Conservation (phyloP, 1,140 invertebrate species). For the Chymomyza costata region DNA sequence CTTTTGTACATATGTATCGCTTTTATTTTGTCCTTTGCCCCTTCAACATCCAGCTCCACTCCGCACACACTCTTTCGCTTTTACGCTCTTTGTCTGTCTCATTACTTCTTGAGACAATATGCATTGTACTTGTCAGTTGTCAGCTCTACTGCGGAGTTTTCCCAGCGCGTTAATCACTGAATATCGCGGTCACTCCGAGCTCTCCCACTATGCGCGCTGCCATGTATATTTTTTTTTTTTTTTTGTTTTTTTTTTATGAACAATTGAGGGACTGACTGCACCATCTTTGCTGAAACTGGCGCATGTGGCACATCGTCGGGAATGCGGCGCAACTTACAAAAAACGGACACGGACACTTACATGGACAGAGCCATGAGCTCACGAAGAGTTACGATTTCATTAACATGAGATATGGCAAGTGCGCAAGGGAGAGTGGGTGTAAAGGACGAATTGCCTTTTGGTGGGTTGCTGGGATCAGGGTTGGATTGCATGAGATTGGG, state of each 20-base stretch:
- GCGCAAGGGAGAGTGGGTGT: constrained; percentile 6
- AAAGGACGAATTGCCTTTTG: not conserved
- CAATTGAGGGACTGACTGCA: constrained; percentile 29
- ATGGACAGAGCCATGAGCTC: constrained; percentile 15
- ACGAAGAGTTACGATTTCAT: constrained; percentile 72
- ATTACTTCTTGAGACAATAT: too few species aligned
- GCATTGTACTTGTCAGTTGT: too few species aligned
- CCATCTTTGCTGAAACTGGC: too few species aligned
- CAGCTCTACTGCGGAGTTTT: too few species aligned
- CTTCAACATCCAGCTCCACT: too few species aligned
- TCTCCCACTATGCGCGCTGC: too few species aligned
- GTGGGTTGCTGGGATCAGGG: not conserved
- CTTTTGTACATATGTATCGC: too few species aligned
- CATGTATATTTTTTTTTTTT: too few species aligned
- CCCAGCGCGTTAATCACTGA: constrained; percentile 36
- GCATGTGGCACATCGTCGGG: constrained; percentile 26
- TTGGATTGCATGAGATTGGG: not conserved
- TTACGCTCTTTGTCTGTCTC: too few species aligned
- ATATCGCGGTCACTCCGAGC: constrained; percentile 23
- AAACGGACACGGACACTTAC: constrained; percentile 52
- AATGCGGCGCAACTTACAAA: constrained; percentile 19
- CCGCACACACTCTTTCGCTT: too few species aligned
- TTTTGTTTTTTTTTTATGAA: constrained; percentile 20
- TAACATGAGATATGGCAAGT: constrained; percentile 72
- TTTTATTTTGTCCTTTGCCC: too few species aligned